Conservation (phyloP, 2,888 invertebrate species). For the Brenthis ino region DNA sequence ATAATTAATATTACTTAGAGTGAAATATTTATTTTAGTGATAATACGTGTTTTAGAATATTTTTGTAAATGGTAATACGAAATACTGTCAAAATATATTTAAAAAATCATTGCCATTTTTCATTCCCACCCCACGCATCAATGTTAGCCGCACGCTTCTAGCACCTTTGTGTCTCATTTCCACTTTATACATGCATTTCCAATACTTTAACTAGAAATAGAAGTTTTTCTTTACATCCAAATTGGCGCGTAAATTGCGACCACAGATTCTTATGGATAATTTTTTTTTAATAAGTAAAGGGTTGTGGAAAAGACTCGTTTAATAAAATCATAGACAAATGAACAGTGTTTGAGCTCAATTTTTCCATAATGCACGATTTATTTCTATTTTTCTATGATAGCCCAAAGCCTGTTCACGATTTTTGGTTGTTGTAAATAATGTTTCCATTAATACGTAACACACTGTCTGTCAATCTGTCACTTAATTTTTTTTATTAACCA, state of each 20-base stretch:
- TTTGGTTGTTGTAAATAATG: conserved; percentile 61
- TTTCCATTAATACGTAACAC: conserved; percentile 58
- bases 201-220: conserved; percentile 40
- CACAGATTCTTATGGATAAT: conserved; percentile 35
- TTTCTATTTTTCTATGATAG: conserved; percentile 43
- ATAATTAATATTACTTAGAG: not conserved
- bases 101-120: conserved; percentile 26
- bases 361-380: conserved; percentile 40
- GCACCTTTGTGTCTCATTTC: conserved; percentile 49
- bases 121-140: conserved; percentile 48
- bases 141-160: conserved; percentile 56
- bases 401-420: conserved; percentile 41
- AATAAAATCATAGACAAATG: conserved; percentile 35
- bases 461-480: conserved; percentile 60
- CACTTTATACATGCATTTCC: conserved; percentile 42
- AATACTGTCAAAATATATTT: conserved; percentile 21
- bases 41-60: no score
- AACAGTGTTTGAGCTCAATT: conserved; percentile 56
- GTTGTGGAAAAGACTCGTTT: conserved; percentile 77
- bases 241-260: conserved; percentile 39
- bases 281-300: conserved; percentile 58
- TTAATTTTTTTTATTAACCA: conserved; percentile 60
- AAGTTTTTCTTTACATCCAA: conserved; percentile 34
- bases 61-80: conserved; percentile 32
- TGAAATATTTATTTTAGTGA: no score